Evolutionary conservation across 2,797 vertebrate genomes (phyloP).

Genomic region (Pygocentrus nattereri): DNA sequence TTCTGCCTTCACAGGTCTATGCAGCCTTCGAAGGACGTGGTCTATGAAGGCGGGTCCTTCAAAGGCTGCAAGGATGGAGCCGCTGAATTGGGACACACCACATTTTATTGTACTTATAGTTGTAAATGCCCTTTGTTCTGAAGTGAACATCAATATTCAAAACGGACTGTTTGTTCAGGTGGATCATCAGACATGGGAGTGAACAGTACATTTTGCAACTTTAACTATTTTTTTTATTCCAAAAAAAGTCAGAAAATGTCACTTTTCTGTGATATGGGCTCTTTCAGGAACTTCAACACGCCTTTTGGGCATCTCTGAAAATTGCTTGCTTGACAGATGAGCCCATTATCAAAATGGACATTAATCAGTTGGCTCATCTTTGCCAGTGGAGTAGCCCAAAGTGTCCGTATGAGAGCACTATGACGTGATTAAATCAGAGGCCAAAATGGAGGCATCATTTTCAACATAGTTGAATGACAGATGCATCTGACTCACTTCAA

Average conservation of each 20-base stretch:
- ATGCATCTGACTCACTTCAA: constrained; percentile 57
- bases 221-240: not conserved
- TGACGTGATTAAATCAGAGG: constrained; percentile 73
- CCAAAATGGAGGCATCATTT: constrained; percentile 23
- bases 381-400: constrained; percentile 22
- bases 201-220: not conserved
- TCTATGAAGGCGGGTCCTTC: too few species aligned
- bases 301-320: constrained; percentile 10
- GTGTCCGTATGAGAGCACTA: constrained; percentile 64
- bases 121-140: too few species aligned
- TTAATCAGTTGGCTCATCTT: constrained; percentile 23
- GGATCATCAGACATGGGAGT: too few species aligned
- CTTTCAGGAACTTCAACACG: not conserved
- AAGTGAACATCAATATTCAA: too few species aligned
- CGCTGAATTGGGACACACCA: too few species aligned
- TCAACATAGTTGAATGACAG: constrained; percentile 64
- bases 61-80: too few species aligned
- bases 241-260: not conserved
- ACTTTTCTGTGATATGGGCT: not conserved
- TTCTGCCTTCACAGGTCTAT: too few species aligned
- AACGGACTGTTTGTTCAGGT: too few species aligned
- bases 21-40: too few species aligned
- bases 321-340: constrained; percentile 36
- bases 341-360: constrained; percentile 35
- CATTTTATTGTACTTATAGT: too few species aligned